phyloP scores from a whole-genome alignment of 2,888 invertebrate genomes.

The Tholera decimalis region DNA sequence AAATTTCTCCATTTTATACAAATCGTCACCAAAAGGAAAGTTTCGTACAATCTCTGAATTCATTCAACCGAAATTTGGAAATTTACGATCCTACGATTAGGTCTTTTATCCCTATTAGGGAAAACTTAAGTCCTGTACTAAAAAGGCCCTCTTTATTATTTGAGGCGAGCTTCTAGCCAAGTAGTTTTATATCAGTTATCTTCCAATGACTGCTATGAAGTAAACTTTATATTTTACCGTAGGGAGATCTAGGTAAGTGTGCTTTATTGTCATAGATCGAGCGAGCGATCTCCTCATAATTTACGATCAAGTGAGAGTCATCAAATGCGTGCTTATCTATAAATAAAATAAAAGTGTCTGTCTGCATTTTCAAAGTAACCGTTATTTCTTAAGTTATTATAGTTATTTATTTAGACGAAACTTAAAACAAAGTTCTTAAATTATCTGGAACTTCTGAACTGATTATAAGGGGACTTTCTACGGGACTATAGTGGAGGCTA shows the following conservation, averaged over 20 bases:
- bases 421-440: no score
- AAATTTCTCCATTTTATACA: not conserved
- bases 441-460: no score
- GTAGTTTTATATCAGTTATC: constrained; percentile 39
- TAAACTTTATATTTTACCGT: constrained; percentile 30
- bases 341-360: not conserved
- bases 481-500: no score
- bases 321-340: no score
- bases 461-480: no score
- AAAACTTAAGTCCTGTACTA: constrained; percentile 27
- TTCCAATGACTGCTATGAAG: constrained; percentile 27
- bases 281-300: no score
- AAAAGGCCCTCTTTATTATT: constrained; percentile 46
- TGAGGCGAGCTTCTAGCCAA: constrained; percentile 14
- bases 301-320: not conserved
- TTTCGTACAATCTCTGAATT: constrained; percentile 25
- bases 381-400: no score
- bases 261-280: not conserved
- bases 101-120: constrained; percentile 34
- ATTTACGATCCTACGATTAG: constrained; percentile 38
- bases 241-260: not conserved
- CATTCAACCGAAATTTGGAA: constrained; percentile 31
- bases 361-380: no score
- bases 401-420: no score
- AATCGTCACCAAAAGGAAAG: constrained; percentile 19